Conservation (phyloP, 2,797 vertebrate genomes). For the Enteromius mattozi region DNA sequence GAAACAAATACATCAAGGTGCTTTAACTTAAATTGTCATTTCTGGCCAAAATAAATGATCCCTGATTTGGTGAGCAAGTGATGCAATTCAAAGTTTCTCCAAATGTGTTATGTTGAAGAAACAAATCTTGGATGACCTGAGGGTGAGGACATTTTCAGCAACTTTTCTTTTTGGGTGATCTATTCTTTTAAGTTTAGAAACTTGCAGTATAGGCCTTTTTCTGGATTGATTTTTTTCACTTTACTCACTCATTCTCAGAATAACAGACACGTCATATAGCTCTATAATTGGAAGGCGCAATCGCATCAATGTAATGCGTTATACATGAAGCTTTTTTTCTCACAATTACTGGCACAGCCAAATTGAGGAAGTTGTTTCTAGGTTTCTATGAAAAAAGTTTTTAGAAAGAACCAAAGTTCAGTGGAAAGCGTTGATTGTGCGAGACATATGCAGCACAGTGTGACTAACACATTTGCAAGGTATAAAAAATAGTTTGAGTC, state of each 20-base stretch:
- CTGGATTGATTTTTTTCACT: background rate
- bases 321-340: background rate
- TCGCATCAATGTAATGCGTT: background rate
- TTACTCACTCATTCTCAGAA: constrained; percentile 17
- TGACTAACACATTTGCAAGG: constrained; percentile 49
- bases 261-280: background rate
- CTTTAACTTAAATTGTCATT: background rate
- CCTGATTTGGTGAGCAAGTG: background rate
- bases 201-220: background rate
- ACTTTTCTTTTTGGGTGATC: background rate
- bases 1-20: background rate
- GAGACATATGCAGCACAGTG: constrained; percentile 37
- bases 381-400: constrained; percentile 42
- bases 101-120: background rate
- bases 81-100: background rate
- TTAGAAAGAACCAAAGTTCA: constrained; percentile 23
- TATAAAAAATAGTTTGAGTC: constrained; percentile 16
- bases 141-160: background rate
- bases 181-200: background rate
- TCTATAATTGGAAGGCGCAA: background rate
- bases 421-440: constrained; percentile 24
- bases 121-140: background rate
- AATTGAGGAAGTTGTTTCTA: background rate
- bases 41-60: background rate
- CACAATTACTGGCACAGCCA: constrained; percentile 4